Evolutionary conservation across 2,888 invertebrate species (phyloP).

Genomic region (Hirtodrosophila trivittata): DNA sequence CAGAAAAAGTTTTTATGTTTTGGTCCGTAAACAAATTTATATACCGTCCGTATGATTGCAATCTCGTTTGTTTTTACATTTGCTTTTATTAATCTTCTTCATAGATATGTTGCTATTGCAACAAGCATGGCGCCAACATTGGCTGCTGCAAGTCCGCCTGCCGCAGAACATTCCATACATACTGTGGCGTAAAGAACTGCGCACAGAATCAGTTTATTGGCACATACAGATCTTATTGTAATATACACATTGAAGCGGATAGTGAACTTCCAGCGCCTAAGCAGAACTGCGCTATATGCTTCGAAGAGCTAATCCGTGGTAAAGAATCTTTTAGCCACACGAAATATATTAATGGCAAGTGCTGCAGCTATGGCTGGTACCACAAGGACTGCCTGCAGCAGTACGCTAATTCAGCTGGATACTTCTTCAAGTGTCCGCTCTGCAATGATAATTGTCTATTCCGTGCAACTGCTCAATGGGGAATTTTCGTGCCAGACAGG

Average conservation of each 20-base stretch:
- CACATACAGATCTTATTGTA: slow-evolving; percentile 85
- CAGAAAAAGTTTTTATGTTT: too few relatives aligned
- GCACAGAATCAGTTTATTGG: slow-evolving; percentile 87
- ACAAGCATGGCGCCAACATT: slow-evolving; percentile 87
- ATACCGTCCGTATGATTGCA: too few relatives aligned
- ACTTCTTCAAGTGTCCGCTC: slow-evolving; percentile 93
- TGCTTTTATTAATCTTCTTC: slow-evolving; percentile 57
- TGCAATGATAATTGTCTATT: slow-evolving; percentile 90
- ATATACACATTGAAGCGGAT: slow-evolving; percentile 45
- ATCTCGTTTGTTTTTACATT: slow-evolving; percentile 1
- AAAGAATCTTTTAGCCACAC: slow-evolving; percentile 81
- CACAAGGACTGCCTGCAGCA: slow-evolving; percentile 89
- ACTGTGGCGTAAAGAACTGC: slow-evolving; percentile 88
- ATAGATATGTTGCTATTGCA: slow-evolving; percentile 89
- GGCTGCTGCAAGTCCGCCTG: slow-evolving; percentile 89
- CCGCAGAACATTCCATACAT: slow-evolving; percentile 89
- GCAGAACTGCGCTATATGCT: slow-evolving; percentile 88
- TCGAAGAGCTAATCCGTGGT: slow-evolving; percentile 83
- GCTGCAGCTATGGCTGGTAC: slow-evolving; percentile 91
- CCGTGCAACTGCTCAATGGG: slow-evolving; percentile 82
- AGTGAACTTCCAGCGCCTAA: slow-evolving; percentile 11
- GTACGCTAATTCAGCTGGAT: slow-evolving; percentile 90
- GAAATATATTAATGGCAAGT: slow-evolving; percentile 88
- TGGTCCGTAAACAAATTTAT: too few relatives aligned
- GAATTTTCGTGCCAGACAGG: slow-evolving; percentile 92